phyloP scores from a whole-genome alignment of 2,797 vertebrate genomes.

The Catostomus latipinnis region DNA sequence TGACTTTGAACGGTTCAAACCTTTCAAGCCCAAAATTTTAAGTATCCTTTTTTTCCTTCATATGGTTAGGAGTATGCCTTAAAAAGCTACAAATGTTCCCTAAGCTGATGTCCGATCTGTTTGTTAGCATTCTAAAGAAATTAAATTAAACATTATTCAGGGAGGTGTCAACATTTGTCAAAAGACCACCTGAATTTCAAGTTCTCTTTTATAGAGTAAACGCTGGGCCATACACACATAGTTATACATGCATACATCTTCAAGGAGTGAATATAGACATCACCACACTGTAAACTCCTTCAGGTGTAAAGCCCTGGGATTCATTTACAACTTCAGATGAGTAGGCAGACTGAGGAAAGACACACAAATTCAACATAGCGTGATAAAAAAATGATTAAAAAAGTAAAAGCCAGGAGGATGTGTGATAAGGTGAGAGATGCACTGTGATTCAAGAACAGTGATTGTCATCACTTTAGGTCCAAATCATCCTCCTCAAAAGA shows the following conservation, averaged over 20 bases:
- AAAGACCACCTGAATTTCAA: neutral
- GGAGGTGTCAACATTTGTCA: no score
- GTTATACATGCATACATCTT: conserved; percentile 31
- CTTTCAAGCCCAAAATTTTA: conserved; percentile 1
- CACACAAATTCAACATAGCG: conserved; percentile 47
- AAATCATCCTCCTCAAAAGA: conserved; percentile 91
- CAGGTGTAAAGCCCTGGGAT: conserved; percentile 50
- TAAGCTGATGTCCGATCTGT: conserved; percentile 18
- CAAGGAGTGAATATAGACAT: conserved; percentile 47
- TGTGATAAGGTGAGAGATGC: conserved; percentile 62
- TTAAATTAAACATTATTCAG: neutral
- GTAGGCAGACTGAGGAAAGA: conserved; percentile 46
- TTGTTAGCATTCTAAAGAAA: neutral
- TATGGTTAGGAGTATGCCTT: conserved; percentile 45
- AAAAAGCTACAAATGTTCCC: conserved; percentile 18
- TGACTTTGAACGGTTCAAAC: conserved; percentile 15
- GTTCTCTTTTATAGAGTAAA: conserved; percentile 13
- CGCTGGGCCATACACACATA: conserved; percentile 54
- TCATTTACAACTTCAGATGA: conserved; percentile 44
- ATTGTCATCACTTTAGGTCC: conserved; percentile 93
- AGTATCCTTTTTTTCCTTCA: conserved; percentile 20
- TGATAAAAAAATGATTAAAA: conserved; percentile 50
- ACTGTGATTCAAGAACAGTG: conserved; percentile 60
- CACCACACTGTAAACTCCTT: conserved; percentile 54
- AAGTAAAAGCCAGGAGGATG: conserved; percentile 52